Conservation (phyloP, 2,888 invertebrate species). For the Geophilus truncorum region DNA sequence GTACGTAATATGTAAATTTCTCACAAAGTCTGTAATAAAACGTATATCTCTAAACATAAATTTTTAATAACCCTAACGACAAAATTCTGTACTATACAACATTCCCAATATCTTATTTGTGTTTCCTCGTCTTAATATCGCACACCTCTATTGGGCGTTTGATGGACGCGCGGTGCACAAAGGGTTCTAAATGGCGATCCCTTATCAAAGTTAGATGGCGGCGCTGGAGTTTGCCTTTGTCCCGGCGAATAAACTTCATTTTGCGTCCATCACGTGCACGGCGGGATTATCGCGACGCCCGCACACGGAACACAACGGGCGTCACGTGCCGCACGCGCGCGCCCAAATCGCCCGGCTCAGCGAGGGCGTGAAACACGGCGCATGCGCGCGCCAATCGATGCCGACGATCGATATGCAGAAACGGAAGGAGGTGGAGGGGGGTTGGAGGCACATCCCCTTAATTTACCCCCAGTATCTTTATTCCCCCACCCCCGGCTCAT, state of each 20-base stretch:
- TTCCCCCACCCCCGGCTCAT: background rate
- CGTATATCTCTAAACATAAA: too few species aligned
- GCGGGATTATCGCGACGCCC: constrained; percentile 30
- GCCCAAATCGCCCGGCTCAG: constrained; percentile 31
- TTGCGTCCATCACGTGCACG: constrained; percentile 28
- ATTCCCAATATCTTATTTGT: too few species aligned
- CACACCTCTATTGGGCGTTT: too few species aligned
- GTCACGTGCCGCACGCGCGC: constrained; percentile 29
- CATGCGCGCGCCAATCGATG: constrained; percentile 11
- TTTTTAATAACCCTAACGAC: too few species aligned
- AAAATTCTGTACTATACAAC: too few species aligned
- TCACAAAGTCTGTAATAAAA: too few species aligned
- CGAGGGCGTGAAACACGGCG: constrained; percentile 30
- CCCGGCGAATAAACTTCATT: constrained; percentile 32
- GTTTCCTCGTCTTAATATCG: too few species aligned
- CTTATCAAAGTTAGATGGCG: background rate
- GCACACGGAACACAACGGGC: constrained; percentile 25
- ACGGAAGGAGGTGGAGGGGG: background rate
- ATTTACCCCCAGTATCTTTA: background rate
- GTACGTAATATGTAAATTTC: too few species aligned
- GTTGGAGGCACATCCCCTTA: constrained; percentile 3
- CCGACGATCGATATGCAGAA: constrained; percentile 22
- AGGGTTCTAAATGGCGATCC: background rate
- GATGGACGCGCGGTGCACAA: constrained; percentile 6
- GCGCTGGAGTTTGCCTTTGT: background rate